Evolutionary conservation across 2,888 invertebrate species (phyloP).

Genomic region (Athetis lepigone): DNA sequence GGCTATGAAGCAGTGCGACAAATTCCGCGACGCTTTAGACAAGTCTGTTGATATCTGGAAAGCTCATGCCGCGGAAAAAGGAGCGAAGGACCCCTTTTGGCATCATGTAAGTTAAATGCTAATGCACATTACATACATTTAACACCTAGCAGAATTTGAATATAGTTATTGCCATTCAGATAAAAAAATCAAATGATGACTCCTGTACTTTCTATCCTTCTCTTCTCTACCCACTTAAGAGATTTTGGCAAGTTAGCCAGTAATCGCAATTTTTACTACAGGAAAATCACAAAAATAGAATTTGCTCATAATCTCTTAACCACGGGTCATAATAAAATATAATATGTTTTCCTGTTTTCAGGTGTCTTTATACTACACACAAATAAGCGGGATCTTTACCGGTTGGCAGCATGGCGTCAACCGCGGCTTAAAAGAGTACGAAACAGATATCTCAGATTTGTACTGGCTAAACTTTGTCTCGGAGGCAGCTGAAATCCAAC

Average conservation of each 20-base stretch:
- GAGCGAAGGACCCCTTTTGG: constrained; percentile 93
- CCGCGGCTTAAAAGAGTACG: constrained; percentile 91
- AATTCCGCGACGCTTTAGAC: constrained; percentile 91
- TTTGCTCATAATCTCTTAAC: background rate
- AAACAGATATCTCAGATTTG: constrained; percentile 92
- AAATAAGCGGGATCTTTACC: constrained; percentile 94
- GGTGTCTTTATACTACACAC: constrained; percentile 94
- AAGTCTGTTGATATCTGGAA: constrained; percentile 92
- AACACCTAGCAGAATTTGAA: background rate
- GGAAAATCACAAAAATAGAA: background rate
- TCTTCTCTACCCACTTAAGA: background rate
- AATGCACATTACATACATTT: background rate
- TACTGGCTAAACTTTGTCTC: constrained; percentile 94
- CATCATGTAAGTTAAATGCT: constrained; percentile 91
- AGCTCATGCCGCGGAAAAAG: constrained; percentile 87
- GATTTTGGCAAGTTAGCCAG: background rate
- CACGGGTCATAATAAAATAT: background rate
- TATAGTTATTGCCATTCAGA: background rate
- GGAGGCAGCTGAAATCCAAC: constrained; percentile 93
- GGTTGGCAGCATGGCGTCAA: constrained; percentile 94
- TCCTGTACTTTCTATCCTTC: background rate
- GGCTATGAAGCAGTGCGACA: constrained; percentile 91
- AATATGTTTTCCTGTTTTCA: constrained; percentile 67
- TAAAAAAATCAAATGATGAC: background rate
- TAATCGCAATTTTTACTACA: background rate